A percentile compares a stretch with the other conserved stretches of the same genome.
Evolutionary conservation across 2,113 vertebrate genomes (phyloP).

Genomic region (Lipophrys pholis): DNA sequence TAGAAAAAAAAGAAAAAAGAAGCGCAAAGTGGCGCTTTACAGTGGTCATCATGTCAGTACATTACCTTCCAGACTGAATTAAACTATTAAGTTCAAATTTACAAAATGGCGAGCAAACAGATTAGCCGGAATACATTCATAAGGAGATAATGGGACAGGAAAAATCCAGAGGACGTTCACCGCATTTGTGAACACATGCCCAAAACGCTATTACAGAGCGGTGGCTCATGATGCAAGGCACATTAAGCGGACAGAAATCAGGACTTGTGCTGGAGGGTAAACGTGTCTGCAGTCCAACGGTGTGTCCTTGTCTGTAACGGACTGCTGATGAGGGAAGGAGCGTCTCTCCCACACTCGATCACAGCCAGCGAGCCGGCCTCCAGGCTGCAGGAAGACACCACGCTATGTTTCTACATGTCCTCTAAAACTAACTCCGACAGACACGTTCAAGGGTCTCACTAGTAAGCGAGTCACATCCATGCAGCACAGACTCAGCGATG

Average conservation of each 20-base stretch:
- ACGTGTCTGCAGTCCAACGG: conserved; percentile 74
- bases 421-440: conserved; percentile 49
- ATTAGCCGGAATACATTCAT: background rate
- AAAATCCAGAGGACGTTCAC: conserved; percentile 31
- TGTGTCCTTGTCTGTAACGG: conserved; percentile 73
- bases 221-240: conserved; percentile 53
- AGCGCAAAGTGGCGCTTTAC: background rate
- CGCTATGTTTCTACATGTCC: conserved; percentile 45
- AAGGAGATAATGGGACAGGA: conserved; percentile 7
- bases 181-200: conserved; percentile 4
- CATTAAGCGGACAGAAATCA: conserved; percentile 60
- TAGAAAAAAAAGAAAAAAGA: background rate
- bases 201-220: conserved; percentile 35
- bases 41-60: background rate
- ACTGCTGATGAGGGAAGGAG: conserved; percentile 74
- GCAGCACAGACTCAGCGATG: conserved; percentile 1
- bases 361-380: conserved; percentile 50
- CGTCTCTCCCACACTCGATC: conserved; percentile 72
- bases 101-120: background rate
- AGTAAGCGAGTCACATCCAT: conserved; percentile 6
- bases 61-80: background rate
- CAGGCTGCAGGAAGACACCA: conserved; percentile 53
- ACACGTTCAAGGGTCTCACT: conserved; percentile 4
- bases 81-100: background rate
- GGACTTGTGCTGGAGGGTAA: conserved; percentile 60